These are phyloP conservation scores for Portevinia maculata DNA, from an alignment of 2,888 invertebrate species.

Conservation along the genomic window DNA sequence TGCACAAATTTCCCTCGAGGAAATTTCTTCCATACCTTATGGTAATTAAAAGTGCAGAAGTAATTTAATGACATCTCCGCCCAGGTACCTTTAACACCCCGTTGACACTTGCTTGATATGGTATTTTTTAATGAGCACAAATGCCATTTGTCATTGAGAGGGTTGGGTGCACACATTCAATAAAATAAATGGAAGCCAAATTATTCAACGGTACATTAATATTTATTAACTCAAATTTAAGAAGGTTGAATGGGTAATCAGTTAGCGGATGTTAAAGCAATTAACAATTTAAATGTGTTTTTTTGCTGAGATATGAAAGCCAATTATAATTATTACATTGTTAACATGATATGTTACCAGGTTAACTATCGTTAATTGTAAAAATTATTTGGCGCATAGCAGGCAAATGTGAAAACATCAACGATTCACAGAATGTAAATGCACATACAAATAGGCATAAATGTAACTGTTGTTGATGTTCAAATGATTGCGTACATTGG, in stretches of 20 bases:
- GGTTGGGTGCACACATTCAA: constrained; percentile 1
- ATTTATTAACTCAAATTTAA: constrained; percentile 60
- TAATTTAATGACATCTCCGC: constrained; percentile 19
- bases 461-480: constrained; percentile 3
- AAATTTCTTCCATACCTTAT: constrained; percentile 35
- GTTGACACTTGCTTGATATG: constrained; percentile 47
- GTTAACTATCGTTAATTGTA: constrained; percentile 32
- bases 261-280: constrained; percentile 54
- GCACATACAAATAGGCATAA: too few species aligned
- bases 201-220: constrained; percentile 69
- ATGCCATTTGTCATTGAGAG: constrained; percentile 39
- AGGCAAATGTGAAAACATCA: constrained; percentile 28
- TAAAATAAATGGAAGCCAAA: constrained; percentile 46
- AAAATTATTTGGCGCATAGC: constrained; percentile 7
- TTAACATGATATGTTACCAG: constrained; percentile 53
- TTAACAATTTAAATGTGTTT: constrained; percentile 66
- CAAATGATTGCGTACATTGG: constrained; percentile 21
- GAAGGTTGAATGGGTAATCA: constrained; percentile 37
- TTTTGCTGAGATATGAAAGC: constrained; percentile 38
- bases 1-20: constrained; percentile 33
- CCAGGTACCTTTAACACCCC: constrained; percentile 9
- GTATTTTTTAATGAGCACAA: constrained; percentile 27
- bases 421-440: constrained; percentile 28
- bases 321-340: constrained; percentile 63
- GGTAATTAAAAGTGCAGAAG: constrained; percentile 59